Percentiles rank a stretch among this genome's conserved stretches.
phyloP scores from a whole-genome alignment of 2,797 vertebrate genomes.

The Gambusia yucatana region DNA sequence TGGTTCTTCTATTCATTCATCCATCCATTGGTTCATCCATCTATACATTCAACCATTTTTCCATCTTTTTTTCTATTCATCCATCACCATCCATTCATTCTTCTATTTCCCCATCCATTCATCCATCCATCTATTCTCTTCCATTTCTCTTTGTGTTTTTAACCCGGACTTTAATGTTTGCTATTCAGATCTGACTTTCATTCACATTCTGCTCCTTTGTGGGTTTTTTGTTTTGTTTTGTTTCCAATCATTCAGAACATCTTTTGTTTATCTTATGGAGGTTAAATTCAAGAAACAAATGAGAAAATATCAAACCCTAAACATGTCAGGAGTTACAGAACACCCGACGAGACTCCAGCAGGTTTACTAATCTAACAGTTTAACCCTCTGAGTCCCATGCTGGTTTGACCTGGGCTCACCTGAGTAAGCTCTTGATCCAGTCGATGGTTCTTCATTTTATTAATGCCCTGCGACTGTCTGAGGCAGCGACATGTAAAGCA shows the following conservation, averaged over 20 bases:
- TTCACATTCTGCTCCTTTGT: neutral
- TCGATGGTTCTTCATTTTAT: slow-evolving; percentile 27
- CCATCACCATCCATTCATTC: neutral
- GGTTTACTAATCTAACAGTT: neutral
- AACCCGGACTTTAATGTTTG: neutral
- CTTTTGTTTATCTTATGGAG: neutral
- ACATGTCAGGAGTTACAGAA: neutral
- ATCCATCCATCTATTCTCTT: too few species aligned
- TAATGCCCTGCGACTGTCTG: slow-evolving; percentile 29
- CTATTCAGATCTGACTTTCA: neutral
- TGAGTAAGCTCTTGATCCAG: slow-evolving; percentile 57
- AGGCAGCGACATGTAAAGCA: slow-evolving; percentile 27
- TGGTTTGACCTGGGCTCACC: slow-evolving; percentile 46
- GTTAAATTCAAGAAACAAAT: neutral
- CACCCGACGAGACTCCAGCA: neutral
- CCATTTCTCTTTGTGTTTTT: neutral
- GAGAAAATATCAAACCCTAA: neutral
- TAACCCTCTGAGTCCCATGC: slow-evolving; percentile 17
- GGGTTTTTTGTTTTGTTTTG: neutral
- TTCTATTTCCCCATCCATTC: neutral
- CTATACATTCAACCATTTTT: neutral
- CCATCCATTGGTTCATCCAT: too few species aligned
- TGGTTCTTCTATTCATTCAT: too few species aligned
- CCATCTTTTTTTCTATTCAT: neutral
- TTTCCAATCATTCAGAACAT: neutral